A percentile compares a stretch with the other conserved stretches of the same genome.
Evolutionary conservation across 1,140 invertebrate species (phyloP).

Genomic region (Trichonephila clavipes): DNA sequence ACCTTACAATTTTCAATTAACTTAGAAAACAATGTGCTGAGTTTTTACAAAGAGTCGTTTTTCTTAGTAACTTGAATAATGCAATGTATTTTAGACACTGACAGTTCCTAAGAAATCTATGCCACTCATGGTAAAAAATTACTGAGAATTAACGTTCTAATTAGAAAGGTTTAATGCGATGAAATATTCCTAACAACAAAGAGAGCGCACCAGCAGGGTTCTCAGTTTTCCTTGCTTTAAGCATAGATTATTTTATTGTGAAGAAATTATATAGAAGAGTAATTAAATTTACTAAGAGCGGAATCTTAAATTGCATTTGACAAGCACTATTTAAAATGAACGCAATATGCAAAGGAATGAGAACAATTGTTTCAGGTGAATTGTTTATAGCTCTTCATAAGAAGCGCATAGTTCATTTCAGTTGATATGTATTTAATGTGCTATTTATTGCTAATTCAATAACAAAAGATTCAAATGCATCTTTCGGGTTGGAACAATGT

Average conservation of each 20-base stretch:
- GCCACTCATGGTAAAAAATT: neutral
- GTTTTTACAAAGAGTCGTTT: neutral
- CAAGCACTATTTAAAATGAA: neutral
- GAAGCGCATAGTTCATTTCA: neutral
- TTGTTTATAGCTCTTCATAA: conserved; percentile 10
- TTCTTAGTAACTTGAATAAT: neutral
- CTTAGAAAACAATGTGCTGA: neutral
- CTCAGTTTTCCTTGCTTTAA: neutral
- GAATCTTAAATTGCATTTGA: conserved; percentile 2
- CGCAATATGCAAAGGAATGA: neutral
- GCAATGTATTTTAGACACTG: neutral
- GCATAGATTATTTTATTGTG: neutral
- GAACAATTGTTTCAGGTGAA: conserved; percentile 2
- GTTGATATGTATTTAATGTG: neutral
- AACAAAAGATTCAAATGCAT: neutral
- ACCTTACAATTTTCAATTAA: neutral
- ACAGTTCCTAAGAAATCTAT: neutral
- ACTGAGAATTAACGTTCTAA: neutral
- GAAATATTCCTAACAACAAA: neutral
- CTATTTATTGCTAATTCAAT: conserved; percentile 6
- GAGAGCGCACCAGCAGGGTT: neutral
- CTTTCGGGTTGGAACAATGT: neutral
- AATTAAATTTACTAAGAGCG: conserved; percentile 29
- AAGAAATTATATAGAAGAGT: neutral
- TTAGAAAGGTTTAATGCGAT: neutral